phyloP scores from a whole-genome alignment of 2,113 vertebrate genomes.

The Bostrychus sinensis region DNA sequence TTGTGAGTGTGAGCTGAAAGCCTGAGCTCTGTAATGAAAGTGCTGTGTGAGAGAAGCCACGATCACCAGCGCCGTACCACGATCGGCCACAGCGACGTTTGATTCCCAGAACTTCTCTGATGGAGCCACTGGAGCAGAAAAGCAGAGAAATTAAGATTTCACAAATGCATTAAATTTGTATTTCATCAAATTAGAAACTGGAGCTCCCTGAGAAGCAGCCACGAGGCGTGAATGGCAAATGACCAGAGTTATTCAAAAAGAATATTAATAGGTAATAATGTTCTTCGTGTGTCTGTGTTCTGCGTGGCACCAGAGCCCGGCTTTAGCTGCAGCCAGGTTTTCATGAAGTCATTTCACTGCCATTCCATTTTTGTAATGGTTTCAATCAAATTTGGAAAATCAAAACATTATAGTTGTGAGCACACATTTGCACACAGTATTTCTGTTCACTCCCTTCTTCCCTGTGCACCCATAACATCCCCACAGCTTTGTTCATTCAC shows the following conservation, averaged over 20 bases:
- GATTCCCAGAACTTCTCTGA: conserved; percentile 57
- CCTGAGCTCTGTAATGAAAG: conserved; percentile 68
- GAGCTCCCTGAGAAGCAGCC: conserved; percentile 53
- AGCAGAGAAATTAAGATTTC: conserved; percentile 69
- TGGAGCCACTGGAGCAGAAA: conserved; percentile 52
- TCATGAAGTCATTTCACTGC: no score
- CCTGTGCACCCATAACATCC: conserved; percentile 14
- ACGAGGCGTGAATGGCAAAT: conserved; percentile 46
- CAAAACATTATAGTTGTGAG: neutral
- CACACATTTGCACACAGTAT: conserved; percentile 2
- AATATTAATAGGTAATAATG: conserved; percentile 60
- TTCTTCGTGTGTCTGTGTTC: no score
- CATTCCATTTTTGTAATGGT: neutral
- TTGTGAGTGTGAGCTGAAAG: conserved; percentile 43
- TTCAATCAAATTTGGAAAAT: neutral
- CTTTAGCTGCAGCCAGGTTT: no score
- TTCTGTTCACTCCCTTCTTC: conserved; percentile 5
- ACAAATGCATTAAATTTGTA: conserved; percentile 72
- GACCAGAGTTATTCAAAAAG: conserved; percentile 33
- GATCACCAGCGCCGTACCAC: conserved; percentile 59
- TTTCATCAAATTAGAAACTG: conserved; percentile 69
- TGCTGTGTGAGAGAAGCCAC: conserved; percentile 58
- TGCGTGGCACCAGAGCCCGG: no score
- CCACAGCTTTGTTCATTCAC: conserved; percentile 32
- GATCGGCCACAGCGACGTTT: conserved; percentile 55